Percentiles rank a stretch among this genome's conserved stretches.
These are phyloP conservation scores for Gastrophysa polygoni DNA, from an alignment of 2,888 invertebrate genomes.

Conservation along the genomic window DNA sequence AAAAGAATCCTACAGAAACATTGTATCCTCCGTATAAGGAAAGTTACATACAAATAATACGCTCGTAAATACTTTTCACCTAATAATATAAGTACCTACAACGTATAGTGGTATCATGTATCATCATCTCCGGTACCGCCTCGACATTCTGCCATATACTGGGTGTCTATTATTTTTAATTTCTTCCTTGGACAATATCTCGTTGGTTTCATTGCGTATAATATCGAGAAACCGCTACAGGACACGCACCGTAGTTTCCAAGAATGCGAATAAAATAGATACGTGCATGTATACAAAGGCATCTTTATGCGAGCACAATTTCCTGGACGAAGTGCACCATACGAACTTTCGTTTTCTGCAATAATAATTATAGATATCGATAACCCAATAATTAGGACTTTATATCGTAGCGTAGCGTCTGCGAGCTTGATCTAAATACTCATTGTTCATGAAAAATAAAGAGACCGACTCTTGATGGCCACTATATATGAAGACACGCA, in stretches of 20 bases:
- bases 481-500: too few relatives aligned
- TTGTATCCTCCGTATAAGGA: neutral
- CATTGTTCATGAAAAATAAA: neutral
- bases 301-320: neutral
- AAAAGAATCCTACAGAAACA: neutral
- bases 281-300: too few relatives aligned
- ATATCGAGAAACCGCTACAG: neutral
- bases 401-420: neutral
- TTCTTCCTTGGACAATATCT: too few relatives aligned
- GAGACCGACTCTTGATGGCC: too few relatives aligned
- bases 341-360: neutral
- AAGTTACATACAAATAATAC: too few relatives aligned
- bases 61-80: too few relatives aligned
- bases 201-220: neutral
- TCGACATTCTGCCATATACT: too few relatives aligned
- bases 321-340: neutral
- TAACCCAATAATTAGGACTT: neutral
- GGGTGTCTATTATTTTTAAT: too few relatives aligned
- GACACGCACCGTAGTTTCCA: neutral
- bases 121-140: too few relatives aligned
- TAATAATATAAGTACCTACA: too few relatives aligned
- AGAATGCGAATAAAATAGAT: too few relatives aligned
- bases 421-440: neutral
- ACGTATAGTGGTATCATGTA: too few relatives aligned
- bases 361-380: neutral